A percentile compares a stretch with the other conserved stretches of the same genome.
Conservation (phyloP, 2,113 vertebrate genomes). For the Odontesthes bonariensis region DNA sequence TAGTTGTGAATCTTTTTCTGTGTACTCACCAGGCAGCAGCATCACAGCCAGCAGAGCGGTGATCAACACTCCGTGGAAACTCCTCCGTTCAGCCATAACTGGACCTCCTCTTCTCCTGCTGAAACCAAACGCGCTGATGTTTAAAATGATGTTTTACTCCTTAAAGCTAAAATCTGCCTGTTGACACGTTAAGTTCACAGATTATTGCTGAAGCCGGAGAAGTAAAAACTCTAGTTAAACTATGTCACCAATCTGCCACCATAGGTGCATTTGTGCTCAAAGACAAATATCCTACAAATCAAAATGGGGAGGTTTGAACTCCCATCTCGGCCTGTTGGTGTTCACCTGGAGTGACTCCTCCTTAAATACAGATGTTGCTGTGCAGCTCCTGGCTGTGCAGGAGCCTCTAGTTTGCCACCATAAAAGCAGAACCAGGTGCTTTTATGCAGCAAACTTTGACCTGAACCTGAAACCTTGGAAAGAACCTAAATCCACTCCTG, state of each 20-base stretch:
- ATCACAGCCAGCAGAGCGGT: slow-evolving; percentile 66
- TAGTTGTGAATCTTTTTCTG: too few species aligned
- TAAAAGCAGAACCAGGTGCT: slow-evolving; percentile 54
- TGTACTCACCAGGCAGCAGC: slow-evolving; percentile 81
- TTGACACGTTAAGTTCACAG: not conserved
- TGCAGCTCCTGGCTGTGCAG: not conserved
- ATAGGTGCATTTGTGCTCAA: not conserved
- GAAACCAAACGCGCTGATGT: not conserved
- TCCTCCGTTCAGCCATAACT: slow-evolving; percentile 72
- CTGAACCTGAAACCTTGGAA: slow-evolving; percentile 32
- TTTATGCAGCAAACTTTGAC: slow-evolving; percentile 15
- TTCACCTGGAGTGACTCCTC: slow-evolving; percentile 18
- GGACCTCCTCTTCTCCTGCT: slow-evolving; percentile 45
- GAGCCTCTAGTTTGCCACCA: slow-evolving; percentile 4
- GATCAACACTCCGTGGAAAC: slow-evolving; percentile 58
- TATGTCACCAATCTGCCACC: not conserved
- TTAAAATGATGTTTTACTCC: not conserved
- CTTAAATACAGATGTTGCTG: slow-evolving; percentile 23
- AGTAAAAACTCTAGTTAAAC: not conserved
- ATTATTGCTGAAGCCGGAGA: not conserved
- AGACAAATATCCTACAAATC: not conserved
- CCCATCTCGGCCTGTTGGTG: not conserved
- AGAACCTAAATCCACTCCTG: slow-evolving; percentile 9
- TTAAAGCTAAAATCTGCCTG: too few species aligned
- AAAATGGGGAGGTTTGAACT: not conserved